phyloP scores from a whole-genome alignment of 2,113 vertebrate species.

The Saimiri boliviensis region DNA sequence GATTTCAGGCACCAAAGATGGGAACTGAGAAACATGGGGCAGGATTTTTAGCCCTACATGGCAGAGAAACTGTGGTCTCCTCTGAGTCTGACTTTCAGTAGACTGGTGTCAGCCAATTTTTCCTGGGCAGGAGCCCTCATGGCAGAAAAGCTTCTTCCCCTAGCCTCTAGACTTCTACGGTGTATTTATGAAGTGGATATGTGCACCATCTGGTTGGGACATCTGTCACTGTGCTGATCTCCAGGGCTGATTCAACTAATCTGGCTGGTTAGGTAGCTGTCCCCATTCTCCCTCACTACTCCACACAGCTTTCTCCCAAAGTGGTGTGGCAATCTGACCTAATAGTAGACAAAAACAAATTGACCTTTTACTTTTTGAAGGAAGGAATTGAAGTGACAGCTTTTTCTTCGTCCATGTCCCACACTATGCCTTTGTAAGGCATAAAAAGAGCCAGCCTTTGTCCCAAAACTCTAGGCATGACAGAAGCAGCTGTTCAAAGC shows the following conservation, averaged over 20 bases:
- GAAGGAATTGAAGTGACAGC: background rate
- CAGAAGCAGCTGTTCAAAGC: background rate
- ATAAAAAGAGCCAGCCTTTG: background rate
- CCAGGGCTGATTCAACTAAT: background rate
- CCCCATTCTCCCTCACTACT: background rate
- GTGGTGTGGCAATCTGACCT: background rate
- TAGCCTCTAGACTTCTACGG: background rate
- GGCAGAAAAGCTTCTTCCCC: background rate
- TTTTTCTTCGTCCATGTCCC: background rate
- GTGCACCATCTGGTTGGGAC: background rate
- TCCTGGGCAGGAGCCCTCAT: background rate
- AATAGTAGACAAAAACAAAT: background rate
- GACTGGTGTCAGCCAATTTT: background rate
- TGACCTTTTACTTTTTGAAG: background rate
- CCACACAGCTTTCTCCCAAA: background rate
- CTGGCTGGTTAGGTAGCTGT: background rate
- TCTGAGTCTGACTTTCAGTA: background rate
- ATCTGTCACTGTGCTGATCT: background rate
- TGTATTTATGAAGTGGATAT: background rate
- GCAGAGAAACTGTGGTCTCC: background rate
- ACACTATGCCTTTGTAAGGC: background rate
- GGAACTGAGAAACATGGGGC: background rate
- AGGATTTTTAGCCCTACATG: background rate
- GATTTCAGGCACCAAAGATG: background rate
- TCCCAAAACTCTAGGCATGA: background rate